A percentile compares a stretch with the other conserved stretches of the same genome.
Evolutionary conservation across 2,113 vertebrate genomes (phyloP).

Genomic region (Catharus minimus): DNA sequence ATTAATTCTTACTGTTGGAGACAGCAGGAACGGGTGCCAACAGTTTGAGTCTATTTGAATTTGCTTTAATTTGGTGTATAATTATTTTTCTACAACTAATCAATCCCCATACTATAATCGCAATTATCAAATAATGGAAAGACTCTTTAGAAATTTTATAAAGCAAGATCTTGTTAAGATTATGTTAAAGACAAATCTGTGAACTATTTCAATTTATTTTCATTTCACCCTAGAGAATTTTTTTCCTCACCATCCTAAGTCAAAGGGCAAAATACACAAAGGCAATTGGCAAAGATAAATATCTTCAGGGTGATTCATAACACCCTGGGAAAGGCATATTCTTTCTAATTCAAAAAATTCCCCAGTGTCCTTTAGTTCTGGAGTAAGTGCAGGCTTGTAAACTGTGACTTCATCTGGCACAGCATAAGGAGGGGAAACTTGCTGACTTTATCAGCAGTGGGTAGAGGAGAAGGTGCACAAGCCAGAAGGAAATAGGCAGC

Average conservation of each 20-base stretch:
- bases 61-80: constrained; percentile 46
- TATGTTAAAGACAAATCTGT: neutral
- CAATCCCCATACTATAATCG: constrained; percentile 39
- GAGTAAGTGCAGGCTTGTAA: neutral
- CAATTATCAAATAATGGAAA: constrained; percentile 36
- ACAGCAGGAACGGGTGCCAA: neutral
- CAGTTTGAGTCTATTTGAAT: constrained; percentile 3
- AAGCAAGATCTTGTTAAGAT: constrained; percentile 27
- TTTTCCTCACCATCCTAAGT: neutral
- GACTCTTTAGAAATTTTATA: constrained; percentile 18
- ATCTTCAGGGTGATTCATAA: neutral
- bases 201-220: constrained; percentile 7
- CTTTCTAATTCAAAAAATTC: neutral
- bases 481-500: neutral
- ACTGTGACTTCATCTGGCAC: neutral
- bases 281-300: neutral
- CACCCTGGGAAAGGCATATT: neutral
- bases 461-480: neutral
- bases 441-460: neutral
- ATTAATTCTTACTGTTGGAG: neutral
- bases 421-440: neutral
- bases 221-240: neutral
- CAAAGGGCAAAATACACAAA: neutral
- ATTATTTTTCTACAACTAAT: constrained; percentile 47
- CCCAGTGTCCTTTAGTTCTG: neutral